Conservation (phyloP, 2,113 vertebrate genomes). For the Odocoileus virginianus region DNA sequence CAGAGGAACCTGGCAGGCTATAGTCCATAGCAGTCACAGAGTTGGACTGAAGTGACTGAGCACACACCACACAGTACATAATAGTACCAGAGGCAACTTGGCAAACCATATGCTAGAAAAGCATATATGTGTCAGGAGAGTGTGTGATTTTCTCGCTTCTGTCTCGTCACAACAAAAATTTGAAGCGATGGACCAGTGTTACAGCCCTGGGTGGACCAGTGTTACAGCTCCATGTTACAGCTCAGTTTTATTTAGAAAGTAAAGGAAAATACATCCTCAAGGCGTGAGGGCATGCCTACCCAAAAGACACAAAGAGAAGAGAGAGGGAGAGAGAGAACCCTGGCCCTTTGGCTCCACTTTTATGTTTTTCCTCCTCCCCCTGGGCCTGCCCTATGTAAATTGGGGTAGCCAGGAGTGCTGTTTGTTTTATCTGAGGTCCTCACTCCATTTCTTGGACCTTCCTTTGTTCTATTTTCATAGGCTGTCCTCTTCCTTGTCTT, state of each 20-base stretch:
- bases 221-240: not conserved
- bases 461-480: accelerated
- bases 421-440: not conserved
- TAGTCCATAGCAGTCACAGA: not conserved
- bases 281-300: accelerated
- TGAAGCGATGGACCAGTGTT: not conserved
- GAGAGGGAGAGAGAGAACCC: not conserved
- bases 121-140: not conserved
- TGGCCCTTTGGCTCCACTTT: not conserved
- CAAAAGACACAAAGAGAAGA: not conserved
- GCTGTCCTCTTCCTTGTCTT: not conserved
- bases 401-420: not conserved
- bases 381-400: not conserved
- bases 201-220: not conserved
- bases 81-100: not conserved
- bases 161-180: not conserved
- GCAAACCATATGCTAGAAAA: not conserved
- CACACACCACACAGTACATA: not conserved
- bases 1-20: not conserved
- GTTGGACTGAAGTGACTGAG: not conserved
- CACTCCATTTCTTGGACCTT: not conserved
- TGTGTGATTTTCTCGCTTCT: not conserved
- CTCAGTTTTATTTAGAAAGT: not conserved
- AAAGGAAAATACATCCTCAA: not conserved
- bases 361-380: not conserved